Conservation (phyloP, 2,888 invertebrate species). For the Nomada ferruginata region DNA sequence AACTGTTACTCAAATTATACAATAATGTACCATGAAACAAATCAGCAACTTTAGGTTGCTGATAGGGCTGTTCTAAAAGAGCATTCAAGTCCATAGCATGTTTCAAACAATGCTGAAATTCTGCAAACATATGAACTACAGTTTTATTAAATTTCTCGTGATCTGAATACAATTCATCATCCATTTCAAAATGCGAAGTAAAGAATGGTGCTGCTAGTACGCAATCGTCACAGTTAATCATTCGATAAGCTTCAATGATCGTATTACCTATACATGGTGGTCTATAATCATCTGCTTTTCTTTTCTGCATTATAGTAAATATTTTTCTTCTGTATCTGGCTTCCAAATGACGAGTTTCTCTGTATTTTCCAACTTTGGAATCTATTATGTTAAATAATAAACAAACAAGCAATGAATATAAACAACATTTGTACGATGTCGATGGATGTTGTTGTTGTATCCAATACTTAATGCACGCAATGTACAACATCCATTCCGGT, state of each 20-base stretch:
- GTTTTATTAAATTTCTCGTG: constrained; percentile 86
- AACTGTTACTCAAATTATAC: constrained; percentile 89
- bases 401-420: constrained; percentile 87
- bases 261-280: constrained; percentile 72
- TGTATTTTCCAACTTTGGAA: constrained; percentile 86
- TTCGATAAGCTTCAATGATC: constrained; percentile 84
- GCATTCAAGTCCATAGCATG: constrained; percentile 88
- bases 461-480: constrained; percentile 87
- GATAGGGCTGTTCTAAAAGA: constrained; percentile 87
- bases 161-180: constrained; percentile 85
- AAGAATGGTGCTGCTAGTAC: constrained; percentile 86
- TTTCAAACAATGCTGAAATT: constrained; percentile 88
- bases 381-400: constrained; percentile 87
- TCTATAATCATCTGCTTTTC: constrained; percentile 24
- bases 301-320: constrained; percentile 12
- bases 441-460: constrained; percentile 82
- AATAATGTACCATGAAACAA: constrained; percentile 91
- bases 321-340: constrained; percentile 83
- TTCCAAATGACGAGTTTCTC: constrained; percentile 85
- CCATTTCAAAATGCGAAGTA: constrained; percentile 86
- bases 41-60: constrained; percentile 86
- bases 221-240: constrained; percentile 86
- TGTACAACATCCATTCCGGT: constrained; percentile 86
- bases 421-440: constrained; percentile 82
- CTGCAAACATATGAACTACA: constrained; percentile 88